phyloP scores from a whole-genome alignment of 2,113 vertebrate genomes.

The Choloepus hoffmanni region DNA sequence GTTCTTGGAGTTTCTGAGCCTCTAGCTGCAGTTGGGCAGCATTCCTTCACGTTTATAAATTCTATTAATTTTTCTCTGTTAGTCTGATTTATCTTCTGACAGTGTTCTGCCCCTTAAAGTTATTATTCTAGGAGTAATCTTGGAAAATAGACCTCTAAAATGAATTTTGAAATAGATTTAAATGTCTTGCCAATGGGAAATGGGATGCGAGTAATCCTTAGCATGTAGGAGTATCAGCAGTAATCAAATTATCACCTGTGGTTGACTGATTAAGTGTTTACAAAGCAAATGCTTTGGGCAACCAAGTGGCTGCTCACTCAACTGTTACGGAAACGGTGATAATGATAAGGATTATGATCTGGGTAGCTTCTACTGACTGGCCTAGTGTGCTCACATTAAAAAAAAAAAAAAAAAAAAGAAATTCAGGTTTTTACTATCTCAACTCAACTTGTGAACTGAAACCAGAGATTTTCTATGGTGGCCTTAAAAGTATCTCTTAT shows the following conservation, averaged over 20 bases:
- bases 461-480: neutral
- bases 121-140: neutral
- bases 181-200: neutral
- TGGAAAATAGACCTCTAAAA: neutral
- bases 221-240: neutral
- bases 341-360: slow-evolving; percentile 20
- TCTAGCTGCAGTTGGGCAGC: neutral
- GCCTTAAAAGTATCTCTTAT: slow-evolving; percentile 40
- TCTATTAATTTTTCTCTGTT: neutral
- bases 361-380: neutral
- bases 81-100: neutral
- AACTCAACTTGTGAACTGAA: neutral
- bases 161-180: neutral
- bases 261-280: slow-evolving; percentile 8
- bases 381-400: neutral
- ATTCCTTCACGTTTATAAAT: neutral
- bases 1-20: neutral
- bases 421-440: neutral
- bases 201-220: neutral
- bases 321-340: neutral
- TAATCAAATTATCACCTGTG: slow-evolving; percentile 45
- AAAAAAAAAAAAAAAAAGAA: neutral
- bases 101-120: neutral
- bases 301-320: neutral
- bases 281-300: slow-evolving; percentile 1